phyloP scores from a whole-genome alignment of 2,888 invertebrate species.

The Scrobipalpa costella region DNA sequence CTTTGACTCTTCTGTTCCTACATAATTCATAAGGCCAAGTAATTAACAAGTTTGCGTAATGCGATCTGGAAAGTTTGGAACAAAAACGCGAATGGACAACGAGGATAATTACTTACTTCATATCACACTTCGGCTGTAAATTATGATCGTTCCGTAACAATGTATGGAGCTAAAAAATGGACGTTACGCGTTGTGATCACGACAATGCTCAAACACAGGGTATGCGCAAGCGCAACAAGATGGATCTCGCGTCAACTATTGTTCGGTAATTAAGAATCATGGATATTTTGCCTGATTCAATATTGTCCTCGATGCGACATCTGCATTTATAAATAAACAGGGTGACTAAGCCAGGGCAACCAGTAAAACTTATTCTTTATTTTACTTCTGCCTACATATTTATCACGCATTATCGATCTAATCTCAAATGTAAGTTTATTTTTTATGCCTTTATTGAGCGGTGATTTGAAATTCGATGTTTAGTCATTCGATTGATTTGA shows the following conservation, averaged over 20 bases:
- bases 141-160: slow-evolving; percentile 21
- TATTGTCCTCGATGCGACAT: too few species aligned
- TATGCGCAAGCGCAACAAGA: slow-evolving; percentile 35
- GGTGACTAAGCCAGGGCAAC: background rate
- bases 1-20: slow-evolving; percentile 11
- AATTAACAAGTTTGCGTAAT: slow-evolving; percentile 22
- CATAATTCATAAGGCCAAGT: slow-evolving; percentile 22
- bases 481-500: background rate
- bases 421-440: too few species aligned
- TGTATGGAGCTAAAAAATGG: slow-evolving; percentile 6
- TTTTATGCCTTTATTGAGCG: background rate
- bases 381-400: too few species aligned
- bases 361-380: background rate
- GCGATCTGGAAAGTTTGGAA: slow-evolving; percentile 23
- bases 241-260: background rate
- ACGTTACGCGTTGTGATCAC: slow-evolving; percentile 54
- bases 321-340: too few species aligned
- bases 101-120: slow-evolving; percentile 18
- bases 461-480: background rate
- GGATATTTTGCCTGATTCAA: background rate
- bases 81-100: slow-evolving; percentile 18
- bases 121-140: slow-evolving; percentile 20
- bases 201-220: slow-evolving; percentile 30
- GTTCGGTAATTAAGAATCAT: slow-evolving; percentile 2
- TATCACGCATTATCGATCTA: too few species aligned